Base-by-base conservation (phyloP, 2,113 vertebrate species). In the Esox niger region DNA sequence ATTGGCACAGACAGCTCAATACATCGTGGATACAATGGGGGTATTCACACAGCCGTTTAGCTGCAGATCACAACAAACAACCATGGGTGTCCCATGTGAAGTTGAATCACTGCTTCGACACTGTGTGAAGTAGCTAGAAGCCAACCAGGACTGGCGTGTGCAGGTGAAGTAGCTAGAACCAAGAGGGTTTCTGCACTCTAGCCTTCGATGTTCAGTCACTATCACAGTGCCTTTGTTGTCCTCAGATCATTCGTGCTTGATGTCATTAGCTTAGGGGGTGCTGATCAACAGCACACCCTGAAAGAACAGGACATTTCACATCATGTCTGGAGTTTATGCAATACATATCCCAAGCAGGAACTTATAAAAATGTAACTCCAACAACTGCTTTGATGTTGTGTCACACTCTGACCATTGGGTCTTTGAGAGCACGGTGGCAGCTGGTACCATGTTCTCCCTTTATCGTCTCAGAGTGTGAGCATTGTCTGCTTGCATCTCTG, bases 1-100 rank as follows among this genome's bases (percentile, higher is more conserved):
- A 68, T 81, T 87, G 82, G 82, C 84, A 86, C 73, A 79, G 74
- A 82, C n/a, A 9, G 79, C 69, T 68, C 70, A 82, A 79, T 85
- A 71, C 81, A 86, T 89, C 69, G 81, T 78, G 63, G 59, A 66
- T 62, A 86, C 80, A 81, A 68, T 35, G 62, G 35, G 62, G 21
- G 15, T 29, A 64, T 47, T 56, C 69, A 69, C 43, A 70, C 54
- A 26, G 29, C 31, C n/a, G 4, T 17, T n/a, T 26, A 29, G 21
- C 56, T 33, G 21, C 65, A 32, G 58, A 52, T 30, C 26, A 59
- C 57, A 59, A 30, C 17, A 59, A 31, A 59, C 57, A n/a, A 27
- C 30, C 20, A 15, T n/a, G 47, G 47, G n/a, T 21, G n/a, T 52
- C 13, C 47, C 47, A 43, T 21, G 47, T 52, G 47, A 10, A 26